Base-by-base conservation (phyloP, 2,113 vertebrate species). In the Glareola pratincola region DNA sequence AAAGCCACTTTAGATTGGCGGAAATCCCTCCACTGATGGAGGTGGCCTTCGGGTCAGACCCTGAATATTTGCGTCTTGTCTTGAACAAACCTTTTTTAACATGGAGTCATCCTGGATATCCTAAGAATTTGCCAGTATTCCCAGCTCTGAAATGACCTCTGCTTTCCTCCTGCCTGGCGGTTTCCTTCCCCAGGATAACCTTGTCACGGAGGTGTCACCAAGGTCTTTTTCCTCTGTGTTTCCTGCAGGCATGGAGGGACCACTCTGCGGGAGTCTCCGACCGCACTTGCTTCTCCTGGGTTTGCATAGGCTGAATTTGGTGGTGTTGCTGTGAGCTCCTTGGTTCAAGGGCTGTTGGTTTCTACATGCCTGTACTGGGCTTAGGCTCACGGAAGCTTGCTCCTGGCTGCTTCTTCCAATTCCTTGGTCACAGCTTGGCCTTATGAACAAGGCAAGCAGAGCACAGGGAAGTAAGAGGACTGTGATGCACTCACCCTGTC, bases 281-380 rank as follows among this genome's bases (percentile, higher is more conserved):
- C 29, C 9, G 1, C 56, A 37, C 15, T 54, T 64, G 14, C 24
- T 59, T 62, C 41, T 79, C 20, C 37, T 36, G 66, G 32, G 14
- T 60, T 74, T 69, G 53, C 5, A 1, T 14, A 24, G 47, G 43
- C 56, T 53, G 41, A 36, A 89, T 71, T 69, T 56, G 22, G 16
- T 41, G 29, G 29, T 24, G 12, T 18, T 75, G 27, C 32, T 92
- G 21, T 51, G 62, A 51, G 29, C 32, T 21, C 6, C 32, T 0
- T 64, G 67, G 29, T 6, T 10, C 21, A 34, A 86, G 32, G 34
- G 26, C 29, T 53, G 36, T 67, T 7, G 1, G 27, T 47, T 85
- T 27, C 75, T 39, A 8, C 0, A 0, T 26, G n/a, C 29, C 3
- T 0, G 16, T 24, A 36, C 24, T 30, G 51, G 47, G 21, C 10